Percentiles rank a stretch among this genome's conserved stretches.
These are phyloP conservation scores for Himantopus leucocephalus DNA, from an alignment of 2,113 vertebrate species.

Conservation along the genomic window DNA sequence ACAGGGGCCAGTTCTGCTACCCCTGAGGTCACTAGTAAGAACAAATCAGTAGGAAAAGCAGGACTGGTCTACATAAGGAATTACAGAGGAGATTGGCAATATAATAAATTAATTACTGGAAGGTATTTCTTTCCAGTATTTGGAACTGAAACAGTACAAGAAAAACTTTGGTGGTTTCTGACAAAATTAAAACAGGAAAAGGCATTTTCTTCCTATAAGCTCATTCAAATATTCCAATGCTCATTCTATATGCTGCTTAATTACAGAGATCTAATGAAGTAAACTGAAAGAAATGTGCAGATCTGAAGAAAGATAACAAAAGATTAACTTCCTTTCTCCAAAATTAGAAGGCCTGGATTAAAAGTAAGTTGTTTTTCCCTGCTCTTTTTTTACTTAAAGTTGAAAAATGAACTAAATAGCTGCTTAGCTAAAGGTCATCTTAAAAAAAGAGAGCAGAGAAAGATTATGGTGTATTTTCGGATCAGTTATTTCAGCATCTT, in stretches of 20 bases:
- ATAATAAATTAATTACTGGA: neutral
- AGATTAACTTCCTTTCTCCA: neutral
- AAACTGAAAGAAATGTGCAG: neutral
- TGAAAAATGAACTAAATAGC: neutral
- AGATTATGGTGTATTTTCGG: neutral
- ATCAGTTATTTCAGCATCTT: constrained; percentile 5
- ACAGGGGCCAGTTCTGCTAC: neutral
- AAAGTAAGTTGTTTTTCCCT: neutral
- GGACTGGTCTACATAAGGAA: neutral
- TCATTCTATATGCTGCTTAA: neutral
- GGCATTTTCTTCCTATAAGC: neutral
- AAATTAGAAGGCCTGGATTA: neutral
- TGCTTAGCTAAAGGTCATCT: neutral
- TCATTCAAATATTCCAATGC: neutral
- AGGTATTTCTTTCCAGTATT: neutral
- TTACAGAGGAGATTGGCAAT: neutral
- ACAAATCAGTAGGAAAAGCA: neutral
- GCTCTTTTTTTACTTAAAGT: neutral
- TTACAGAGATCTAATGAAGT: neutral
- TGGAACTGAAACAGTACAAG: neutral
- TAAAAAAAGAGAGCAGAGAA: neutral
- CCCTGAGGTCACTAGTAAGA: neutral
- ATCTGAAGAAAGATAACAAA: neutral
- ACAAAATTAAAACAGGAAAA: neutral
- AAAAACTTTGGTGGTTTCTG: neutral